Evolutionary conservation across 2,113 vertebrate species (phyloP).

Genomic region (Hiodon tergisus): DNA sequence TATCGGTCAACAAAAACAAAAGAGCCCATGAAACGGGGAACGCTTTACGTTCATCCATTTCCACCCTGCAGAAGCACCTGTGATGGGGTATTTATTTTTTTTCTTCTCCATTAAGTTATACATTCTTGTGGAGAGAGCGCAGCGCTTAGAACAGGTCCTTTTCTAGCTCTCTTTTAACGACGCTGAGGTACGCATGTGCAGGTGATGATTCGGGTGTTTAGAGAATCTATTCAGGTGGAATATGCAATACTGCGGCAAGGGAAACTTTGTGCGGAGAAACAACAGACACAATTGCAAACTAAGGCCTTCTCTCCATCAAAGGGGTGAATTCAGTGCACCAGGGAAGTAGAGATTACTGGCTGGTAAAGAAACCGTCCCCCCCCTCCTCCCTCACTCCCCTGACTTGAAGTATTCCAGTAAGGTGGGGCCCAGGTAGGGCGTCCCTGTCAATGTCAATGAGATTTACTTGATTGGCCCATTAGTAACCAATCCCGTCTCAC

Average conservation of each 20-base stretch:
- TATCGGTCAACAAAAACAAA: neutral
- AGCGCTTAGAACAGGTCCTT: neutral
- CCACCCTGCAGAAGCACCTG: conserved; percentile 1
- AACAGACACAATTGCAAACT: neutral
- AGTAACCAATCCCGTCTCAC: conserved; percentile 39
- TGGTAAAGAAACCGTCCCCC: conserved; percentile 15
- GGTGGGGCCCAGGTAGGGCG: neutral
- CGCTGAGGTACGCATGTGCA: conserved; percentile 1
- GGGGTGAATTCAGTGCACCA: neutral
- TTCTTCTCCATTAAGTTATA: neutral
- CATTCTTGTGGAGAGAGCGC: conserved; percentile 3
- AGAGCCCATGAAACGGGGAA: neutral
- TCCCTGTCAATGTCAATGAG: conserved; percentile 4
- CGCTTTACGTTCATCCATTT: conserved; percentile 2
- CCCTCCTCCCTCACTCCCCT: neutral
- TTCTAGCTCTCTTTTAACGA: neutral
- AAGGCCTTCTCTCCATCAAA: neutral
- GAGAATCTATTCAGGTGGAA: neutral
- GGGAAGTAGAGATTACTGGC: neutral
- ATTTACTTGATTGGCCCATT: conserved; percentile 16
- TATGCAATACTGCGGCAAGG: neutral
- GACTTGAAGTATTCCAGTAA: conserved; percentile 16
- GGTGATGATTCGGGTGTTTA: neutral
- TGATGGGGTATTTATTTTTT: neutral
- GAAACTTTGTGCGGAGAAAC: neutral